A percentile compares a stretch with the other conserved stretches of the same genome.
These are phyloP conservation scores for Ariolimax columbianus DNA, from an alignment of 2,888 invertebrate genomes.

Conservation along the genomic window DNA sequence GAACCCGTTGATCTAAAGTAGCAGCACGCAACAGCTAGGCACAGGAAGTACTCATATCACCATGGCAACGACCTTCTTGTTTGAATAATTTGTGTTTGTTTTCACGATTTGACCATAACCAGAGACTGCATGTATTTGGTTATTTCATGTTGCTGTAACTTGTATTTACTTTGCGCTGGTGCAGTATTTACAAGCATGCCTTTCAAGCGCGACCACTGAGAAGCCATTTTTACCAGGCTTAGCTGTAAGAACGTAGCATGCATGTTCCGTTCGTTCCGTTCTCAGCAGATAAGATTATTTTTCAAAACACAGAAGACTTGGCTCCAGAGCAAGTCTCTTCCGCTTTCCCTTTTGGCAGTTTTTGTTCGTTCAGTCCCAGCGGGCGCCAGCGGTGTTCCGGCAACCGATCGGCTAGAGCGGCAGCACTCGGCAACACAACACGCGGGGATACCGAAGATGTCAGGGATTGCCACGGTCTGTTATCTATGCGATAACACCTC, in stretches of 20 bases:
- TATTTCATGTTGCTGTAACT: too few relatives aligned
- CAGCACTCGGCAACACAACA: background rate
- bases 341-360: background rate
- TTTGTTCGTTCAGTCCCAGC: background rate
- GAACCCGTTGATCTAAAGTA: background rate
- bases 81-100: too few relatives aligned
- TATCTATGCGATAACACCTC: constrained; percentile 8
- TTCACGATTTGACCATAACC: too few relatives aligned
- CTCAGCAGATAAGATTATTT: background rate
- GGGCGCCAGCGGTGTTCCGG: constrained; percentile 2
- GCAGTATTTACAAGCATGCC: background rate
- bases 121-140: too few relatives aligned
- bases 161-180: background rate
- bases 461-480: background rate
- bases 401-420: background rate
- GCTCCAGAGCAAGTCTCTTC: background rate
- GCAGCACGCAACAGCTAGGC: too few relatives aligned
- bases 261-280: constrained; percentile 1
- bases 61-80: too few relatives aligned
- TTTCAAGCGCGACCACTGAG: background rate
- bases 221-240: too few relatives aligned
- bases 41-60: too few relatives aligned
- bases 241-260: background rate
- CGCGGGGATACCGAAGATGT: background rate
- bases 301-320: background rate